Conservation (phyloP, 2,113 vertebrate species). For the Callospermophilus lateralis region DNA sequence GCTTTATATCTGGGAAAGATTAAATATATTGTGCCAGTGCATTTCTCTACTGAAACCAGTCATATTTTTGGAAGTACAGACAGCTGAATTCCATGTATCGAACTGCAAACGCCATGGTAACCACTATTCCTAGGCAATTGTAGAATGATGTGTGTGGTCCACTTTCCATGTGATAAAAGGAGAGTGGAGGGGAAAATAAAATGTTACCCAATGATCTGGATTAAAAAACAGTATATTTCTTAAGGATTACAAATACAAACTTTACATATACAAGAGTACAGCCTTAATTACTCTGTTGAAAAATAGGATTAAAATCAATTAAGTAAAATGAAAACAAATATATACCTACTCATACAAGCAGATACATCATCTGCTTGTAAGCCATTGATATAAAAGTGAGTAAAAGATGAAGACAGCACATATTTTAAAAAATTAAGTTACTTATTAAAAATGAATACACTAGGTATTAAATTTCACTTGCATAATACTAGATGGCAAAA, state of each 20-base stretch:
- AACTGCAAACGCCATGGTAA: constrained; percentile 74
- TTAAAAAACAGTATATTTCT: background rate
- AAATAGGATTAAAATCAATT: constrained; percentile 35
- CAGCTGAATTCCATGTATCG: constrained; percentile 68
- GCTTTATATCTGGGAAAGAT: background rate
- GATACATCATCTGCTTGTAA: constrained; percentile 43
- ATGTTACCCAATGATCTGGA: background rate
- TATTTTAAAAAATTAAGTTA: constrained; percentile 62
- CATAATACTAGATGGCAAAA: constrained; percentile 72
- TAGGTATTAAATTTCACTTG: constrained; percentile 80
- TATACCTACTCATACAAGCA: constrained; percentile 16
- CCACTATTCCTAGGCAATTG: constrained; percentile 79
- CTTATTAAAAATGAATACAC: constrained; percentile 67
- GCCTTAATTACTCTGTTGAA: constrained; percentile 29
- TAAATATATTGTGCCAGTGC: background rate
- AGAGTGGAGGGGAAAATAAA: constrained; percentile 38
- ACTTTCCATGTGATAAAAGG: constrained; percentile 55
- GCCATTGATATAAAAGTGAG: constrained; percentile 51
- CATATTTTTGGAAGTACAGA: constrained; percentile 76
- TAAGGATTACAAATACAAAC: constrained; percentile 14
- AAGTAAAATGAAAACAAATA: constrained; percentile 39
- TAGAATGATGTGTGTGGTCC: constrained; percentile 64
- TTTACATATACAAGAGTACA: background rate
- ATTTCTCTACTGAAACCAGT: constrained; percentile 71
- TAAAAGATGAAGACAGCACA: constrained; percentile 60